Evolutionary conservation across 2,888 invertebrate species (phyloP), one percentile per base, ranked within the genome.

Genomic region (Allygus modestus): DNA sequence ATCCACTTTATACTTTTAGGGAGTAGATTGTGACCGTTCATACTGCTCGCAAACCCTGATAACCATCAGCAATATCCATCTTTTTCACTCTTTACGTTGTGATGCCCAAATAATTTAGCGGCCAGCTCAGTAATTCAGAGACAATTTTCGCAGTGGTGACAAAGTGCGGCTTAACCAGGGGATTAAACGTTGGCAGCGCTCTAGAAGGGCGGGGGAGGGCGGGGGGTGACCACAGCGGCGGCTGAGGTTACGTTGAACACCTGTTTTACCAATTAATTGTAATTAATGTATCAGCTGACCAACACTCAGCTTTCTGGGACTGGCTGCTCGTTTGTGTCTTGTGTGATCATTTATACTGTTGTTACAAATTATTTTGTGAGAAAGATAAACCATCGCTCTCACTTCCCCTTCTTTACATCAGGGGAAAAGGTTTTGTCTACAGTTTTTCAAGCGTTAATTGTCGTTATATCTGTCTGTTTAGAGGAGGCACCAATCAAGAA

Each of bases 191-290:
- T 65, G 65, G 65, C 65, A 65, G 31, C 7, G 15, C 65, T 65
- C 7, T 58, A 11, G 20, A 4, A 5, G 5, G 26, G 58, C 9
- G 58, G 23, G 58, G 12, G 12, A 12, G 28, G 12, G 65, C n/a
- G 28, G 20, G 65, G 58, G 65, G 28, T 5, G 28, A 31, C 65
- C 65, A 31, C 65, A 65, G 65, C 65, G 58, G 58, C 5, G 15
- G n/a, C 65, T 15, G 65, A 65, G 65, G 65, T 65, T 65, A 65
- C 28, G 17, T 31, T 65, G 65, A 65, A 65, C 65, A 65, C 65
- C 65, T 65, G 65, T 65, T 65, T 65, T 65, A 65, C 65, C 65
- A 65, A 65, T 65, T 65, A 65, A 65, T 65, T 65, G 65, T 65
- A 65, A 65, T 65, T 65, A 65, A 65, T 65, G 65, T 65, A 65